Conservation (phyloP, 2,113 vertebrate species). For the Halichoerus grypus region DNA sequence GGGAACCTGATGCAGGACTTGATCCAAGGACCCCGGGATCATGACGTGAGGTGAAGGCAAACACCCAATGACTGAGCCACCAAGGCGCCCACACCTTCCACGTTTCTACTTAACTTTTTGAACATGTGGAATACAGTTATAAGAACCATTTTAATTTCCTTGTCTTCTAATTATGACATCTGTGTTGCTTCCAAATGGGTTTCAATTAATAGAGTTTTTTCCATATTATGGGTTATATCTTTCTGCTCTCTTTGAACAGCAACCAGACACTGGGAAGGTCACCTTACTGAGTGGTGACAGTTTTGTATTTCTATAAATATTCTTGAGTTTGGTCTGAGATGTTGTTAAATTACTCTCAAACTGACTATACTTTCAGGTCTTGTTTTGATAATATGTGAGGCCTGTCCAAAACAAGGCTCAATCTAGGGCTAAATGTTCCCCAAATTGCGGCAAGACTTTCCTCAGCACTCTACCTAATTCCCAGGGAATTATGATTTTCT, state of each 20-base stretch:
- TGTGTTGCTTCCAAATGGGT: background rate
- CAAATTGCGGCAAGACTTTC: background rate
- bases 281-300: background rate
- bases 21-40: no score
- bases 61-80: no score
- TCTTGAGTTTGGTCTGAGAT: background rate
- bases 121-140: background rate
- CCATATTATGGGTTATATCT: background rate
- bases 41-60: no score
- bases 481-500: background rate
- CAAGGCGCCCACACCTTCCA: no score
- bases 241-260: background rate
- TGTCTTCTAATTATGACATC: background rate
- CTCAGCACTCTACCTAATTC: background rate
- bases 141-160: background rate
- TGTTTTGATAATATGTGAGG: background rate
- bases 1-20: no score
- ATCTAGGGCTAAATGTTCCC: background rate
- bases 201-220: background rate
- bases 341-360: background rate
- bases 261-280: background rate
- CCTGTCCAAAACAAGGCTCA: background rate
- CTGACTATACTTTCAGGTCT: background rate
- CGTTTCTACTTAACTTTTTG: background rate
- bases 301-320: background rate